Evolutionary conservation across 1,140 invertebrate species (phyloP), one percentile per base, ranked within the genome.

Genomic region (Orchesella cincta): DNA sequence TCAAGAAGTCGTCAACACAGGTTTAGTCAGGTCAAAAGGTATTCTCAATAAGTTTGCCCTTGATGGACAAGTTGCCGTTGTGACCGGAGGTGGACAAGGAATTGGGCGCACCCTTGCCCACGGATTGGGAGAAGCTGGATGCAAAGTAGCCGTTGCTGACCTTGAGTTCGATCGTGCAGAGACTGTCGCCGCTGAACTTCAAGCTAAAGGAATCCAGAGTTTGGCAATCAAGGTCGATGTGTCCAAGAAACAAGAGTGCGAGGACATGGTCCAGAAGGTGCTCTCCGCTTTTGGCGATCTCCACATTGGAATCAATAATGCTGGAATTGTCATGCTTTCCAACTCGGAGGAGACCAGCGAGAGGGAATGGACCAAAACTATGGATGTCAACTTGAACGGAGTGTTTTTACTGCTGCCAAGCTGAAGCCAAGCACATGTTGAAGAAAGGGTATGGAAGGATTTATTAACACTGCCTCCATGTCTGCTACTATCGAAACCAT

Each of bases 241-340:
- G 26, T 77, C 79, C 26, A 81, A 81, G 29, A 82, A 82, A 70
- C 33, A 74, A 28, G 70, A 82, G 51, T 77, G 79, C 18, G 81
- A 82, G 39, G 62, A 62, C 0, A 82, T 82, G 81, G 80, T 82
- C 1, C 62, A 79, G 20, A 79, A 76, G 39, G 78, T 81, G 12
- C 28, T 82, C 31, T 52, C 73, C 3, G 77, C 74, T 54, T 82
- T 35, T 29, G 81, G 80, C 26, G 81, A 78, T 57, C 70, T 82
- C 18, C 80, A 82, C 34, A 82, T 82, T 73, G 81, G 75, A 29
- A 76, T 74, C n/a, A 82, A 82, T 74, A 82, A 82, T 74, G 79
- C 81, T 36, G 81, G 79, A 12, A 79, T 82, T 18, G 77, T 79
- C 26, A 78, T 78, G 29, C 77, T 78, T 35, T 75, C 72, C n/a